These are phyloP conservation scores for Brachirus orientalis DNA, from an alignment of 2,113 vertebrate genomes.

Conservation along the genomic window DNA sequence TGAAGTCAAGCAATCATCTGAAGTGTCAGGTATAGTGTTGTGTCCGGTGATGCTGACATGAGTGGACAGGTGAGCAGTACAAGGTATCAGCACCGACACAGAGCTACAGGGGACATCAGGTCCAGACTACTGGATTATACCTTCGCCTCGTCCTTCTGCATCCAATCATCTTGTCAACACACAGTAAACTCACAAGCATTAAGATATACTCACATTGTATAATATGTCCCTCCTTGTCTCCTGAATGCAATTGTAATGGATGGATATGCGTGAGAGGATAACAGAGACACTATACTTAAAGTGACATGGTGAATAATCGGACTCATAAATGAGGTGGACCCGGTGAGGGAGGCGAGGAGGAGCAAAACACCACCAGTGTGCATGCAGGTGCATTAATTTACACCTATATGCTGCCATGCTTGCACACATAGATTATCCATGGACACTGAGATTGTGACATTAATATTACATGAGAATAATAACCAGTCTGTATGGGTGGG, in stretches of 20 bases:
- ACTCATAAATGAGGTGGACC: constrained; percentile 1
- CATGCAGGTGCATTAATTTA: constrained; percentile 37
- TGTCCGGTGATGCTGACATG: constrained; percentile 39
- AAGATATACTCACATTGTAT: constrained; percentile 13
- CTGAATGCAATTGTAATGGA: background rate
- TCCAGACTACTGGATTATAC: too few species aligned
- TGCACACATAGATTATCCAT: constrained; percentile 26
- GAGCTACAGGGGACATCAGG: constrained; percentile 34
- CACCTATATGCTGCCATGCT: background rate
- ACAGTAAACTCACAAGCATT: constrained; percentile 14
- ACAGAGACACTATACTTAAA: constrained; percentile 16
- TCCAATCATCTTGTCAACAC: constrained; percentile 35
- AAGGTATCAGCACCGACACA: constrained; percentile 48
- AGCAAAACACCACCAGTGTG: constrained; percentile 10
- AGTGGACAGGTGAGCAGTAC: constrained; percentile 43
- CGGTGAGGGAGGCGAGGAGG: background rate
- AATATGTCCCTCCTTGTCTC: background rate
- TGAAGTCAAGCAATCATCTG: constrained; percentile 55
- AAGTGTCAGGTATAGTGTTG: constrained; percentile 36
- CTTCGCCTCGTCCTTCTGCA: constrained; percentile 25
- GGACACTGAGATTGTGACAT: constrained; percentile 28
- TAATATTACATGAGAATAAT: constrained; percentile 60
- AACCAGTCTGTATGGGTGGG: constrained; percentile 20
- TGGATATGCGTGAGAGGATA: constrained; percentile 1
- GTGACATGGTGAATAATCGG: constrained; percentile 10